Percentiles rank a stretch among this genome's conserved stretches.
These are phyloP conservation scores for Calameuta idolon DNA, from an alignment of 2,888 invertebrate genomes.

Conservation along the genomic window DNA sequence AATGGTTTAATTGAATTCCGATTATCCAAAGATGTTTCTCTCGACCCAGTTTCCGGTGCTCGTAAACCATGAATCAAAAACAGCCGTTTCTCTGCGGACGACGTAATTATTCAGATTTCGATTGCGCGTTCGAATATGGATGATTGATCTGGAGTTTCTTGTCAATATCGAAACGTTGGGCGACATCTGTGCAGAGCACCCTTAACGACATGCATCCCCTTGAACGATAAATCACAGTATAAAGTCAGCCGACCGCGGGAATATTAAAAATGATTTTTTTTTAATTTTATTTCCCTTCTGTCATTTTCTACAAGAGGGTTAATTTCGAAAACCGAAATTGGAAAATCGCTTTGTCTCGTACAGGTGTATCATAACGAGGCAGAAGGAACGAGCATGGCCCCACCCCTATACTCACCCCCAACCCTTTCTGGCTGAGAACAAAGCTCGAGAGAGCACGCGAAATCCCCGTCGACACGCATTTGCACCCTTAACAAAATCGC, in stretches of 20 bases:
- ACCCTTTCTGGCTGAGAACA: too few species aligned
- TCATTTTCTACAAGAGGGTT: too few species aligned
- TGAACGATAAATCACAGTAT: neutral
- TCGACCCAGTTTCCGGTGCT: neutral
- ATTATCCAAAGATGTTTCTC: constrained; percentile 61
- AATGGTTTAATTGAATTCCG: constrained; percentile 66
- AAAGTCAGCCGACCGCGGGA: too few species aligned
- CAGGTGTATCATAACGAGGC: too few species aligned
- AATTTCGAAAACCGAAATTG: too few species aligned
- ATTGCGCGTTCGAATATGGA: constrained; percentile 37
- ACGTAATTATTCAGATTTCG: constrained; percentile 62
- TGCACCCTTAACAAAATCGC: constrained; percentile 3
- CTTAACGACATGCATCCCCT: constrained; percentile 40
- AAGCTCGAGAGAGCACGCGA: neutral
- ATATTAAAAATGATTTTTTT: too few species aligned
- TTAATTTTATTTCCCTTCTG: too few species aligned
- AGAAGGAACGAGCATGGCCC: too few species aligned
- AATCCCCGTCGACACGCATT: constrained; percentile 3
- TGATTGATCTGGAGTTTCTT: too few species aligned
- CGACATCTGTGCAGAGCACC: constrained; percentile 25
- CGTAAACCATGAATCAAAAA: constrained; percentile 56
- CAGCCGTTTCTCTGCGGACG: constrained; percentile 54
- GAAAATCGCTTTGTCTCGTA: too few species aligned
- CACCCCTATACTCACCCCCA: too few species aligned
- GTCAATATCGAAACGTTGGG: too few species aligned